A percentile compares a stretch with the other conserved stretches of the same genome.
These are phyloP conservation scores for Amia ocellicauda DNA, from an alignment of 2,113 vertebrate genomes.

Conservation along the genomic window DNA sequence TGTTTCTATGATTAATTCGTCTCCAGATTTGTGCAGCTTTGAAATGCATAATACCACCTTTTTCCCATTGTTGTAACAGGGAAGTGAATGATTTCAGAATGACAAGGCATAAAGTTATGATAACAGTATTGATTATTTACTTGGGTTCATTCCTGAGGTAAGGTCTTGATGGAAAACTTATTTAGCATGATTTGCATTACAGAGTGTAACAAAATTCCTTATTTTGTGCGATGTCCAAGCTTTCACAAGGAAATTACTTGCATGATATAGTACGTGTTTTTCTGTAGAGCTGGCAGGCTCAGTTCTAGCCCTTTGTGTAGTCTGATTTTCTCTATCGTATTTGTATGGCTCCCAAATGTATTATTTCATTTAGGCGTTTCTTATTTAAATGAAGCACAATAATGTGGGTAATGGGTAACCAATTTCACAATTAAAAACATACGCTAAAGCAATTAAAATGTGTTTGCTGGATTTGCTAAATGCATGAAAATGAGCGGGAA, in stretches of 20 bases:
- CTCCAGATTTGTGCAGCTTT: not conserved
- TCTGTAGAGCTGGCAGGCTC: slow-evolving; percentile 2
- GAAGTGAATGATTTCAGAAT: not conserved
- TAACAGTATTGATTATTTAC: not conserved
- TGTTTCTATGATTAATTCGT: not conserved
- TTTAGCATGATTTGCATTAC: not conserved
- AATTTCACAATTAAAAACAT: slow-evolving; percentile 38
- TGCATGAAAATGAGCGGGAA: slow-evolving; percentile 25
- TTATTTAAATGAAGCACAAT: slow-evolving; percentile 34
- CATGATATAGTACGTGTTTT: not conserved
- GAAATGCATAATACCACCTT: not conserved
- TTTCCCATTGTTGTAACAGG: not conserved
- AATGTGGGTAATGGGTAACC: slow-evolving; percentile 31
- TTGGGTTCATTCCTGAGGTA: not conserved
- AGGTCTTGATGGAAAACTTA: not conserved
- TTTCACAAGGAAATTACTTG: not conserved
- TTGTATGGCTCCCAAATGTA: not conserved
- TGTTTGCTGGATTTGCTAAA: slow-evolving; percentile 34
- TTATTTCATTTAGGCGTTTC: slow-evolving; percentile 31
- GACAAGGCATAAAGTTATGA: not conserved
- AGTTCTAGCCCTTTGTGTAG: not conserved
- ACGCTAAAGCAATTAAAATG: slow-evolving; percentile 32
- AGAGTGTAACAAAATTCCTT: not conserved
- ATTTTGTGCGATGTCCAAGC: not conserved
- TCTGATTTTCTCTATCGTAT: not conserved